A percentile compares a stretch with the other conserved stretches of the same genome.
phyloP scores from a whole-genome alignment of 2,888 invertebrate species.

The Drosophila pseudotalamancana region DNA sequence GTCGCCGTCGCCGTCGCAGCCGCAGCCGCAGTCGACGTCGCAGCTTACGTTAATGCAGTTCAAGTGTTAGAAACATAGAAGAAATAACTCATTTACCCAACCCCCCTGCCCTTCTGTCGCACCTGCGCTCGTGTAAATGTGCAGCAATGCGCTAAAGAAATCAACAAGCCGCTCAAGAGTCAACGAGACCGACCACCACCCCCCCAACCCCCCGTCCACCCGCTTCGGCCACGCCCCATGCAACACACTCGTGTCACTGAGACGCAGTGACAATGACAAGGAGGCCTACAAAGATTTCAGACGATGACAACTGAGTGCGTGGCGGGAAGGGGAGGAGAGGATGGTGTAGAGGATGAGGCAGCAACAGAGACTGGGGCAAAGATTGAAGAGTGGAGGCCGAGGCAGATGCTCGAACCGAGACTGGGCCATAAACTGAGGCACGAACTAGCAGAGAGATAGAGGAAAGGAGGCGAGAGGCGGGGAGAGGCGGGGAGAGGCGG shows the following conservation, averaged over 20 bases:
- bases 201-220: not conserved
- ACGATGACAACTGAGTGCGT: constrained; percentile 15
- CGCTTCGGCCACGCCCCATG: not conserved
- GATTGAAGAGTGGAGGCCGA: no score
- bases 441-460: no score
- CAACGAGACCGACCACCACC: constrained; percentile 2
- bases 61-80: constrained; percentile 73
- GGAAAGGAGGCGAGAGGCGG: no score
- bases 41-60: constrained; percentile 77
- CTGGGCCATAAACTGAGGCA: no score
- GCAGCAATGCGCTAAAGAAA: constrained; percentile 57
- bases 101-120: not conserved
- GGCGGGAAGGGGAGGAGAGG: not conserved
- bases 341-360: not conserved
- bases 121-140: constrained; percentile 40
- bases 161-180: constrained; percentile 56
- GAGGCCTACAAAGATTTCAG: constrained; percentile 63
- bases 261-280: constrained; percentile 71
- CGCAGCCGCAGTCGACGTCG: constrained; percentile 20
- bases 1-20: constrained; percentile 15
- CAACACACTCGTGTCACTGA: constrained; percentile 48
- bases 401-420: no score
- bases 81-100: constrained; percentile 59
- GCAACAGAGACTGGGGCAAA: not conserved
- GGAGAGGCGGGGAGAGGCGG: no score